Conservation (phyloP, 2,888 invertebrate species). For the Chrysomela aeneicollis region DNA sequence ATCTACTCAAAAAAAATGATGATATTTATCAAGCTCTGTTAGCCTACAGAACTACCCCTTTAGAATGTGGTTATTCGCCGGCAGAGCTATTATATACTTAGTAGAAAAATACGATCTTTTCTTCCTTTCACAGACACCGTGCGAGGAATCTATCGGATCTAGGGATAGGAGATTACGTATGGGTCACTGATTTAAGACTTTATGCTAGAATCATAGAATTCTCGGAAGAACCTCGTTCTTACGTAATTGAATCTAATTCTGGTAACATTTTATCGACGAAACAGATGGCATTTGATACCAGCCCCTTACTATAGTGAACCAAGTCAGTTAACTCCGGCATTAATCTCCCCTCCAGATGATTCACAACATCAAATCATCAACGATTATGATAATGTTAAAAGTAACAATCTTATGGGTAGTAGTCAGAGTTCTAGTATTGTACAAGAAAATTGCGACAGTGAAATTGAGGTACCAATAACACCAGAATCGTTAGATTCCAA, state of each 20-base stretch:
- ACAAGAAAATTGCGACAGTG: not conserved
- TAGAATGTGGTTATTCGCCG: slow-evolving; percentile 3
- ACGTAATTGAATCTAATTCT: slow-evolving; percentile 18
- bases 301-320: slow-evolving; percentile 24
- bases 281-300: slow-evolving; percentile 25
- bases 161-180: slow-evolving; percentile 15
- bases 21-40: slow-evolving; percentile 23
- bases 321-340: slow-evolving; percentile 1
- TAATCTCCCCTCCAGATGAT: not conserved
- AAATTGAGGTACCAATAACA: too few relatives aligned
- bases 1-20: slow-evolving; percentile 19
- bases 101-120: slow-evolving; percentile 15
- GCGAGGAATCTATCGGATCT: slow-evolving; percentile 17
- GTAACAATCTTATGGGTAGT: not conserved
- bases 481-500: too few relatives aligned
- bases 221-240: slow-evolving; percentile 25
- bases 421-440: not conserved
- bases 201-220: slow-evolving; percentile 21
- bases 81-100: too few relatives aligned
- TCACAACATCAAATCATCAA: not conserved
- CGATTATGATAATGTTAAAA: not conserved
- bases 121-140: slow-evolving; percentile 17
- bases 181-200: slow-evolving; percentile 21
- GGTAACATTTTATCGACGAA: slow-evolving; percentile 20
- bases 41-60: slow-evolving; percentile 20